Evolutionary conservation across 2,113 vertebrate genomes (phyloP), one percentile per base, ranked within the genome.

Genomic region (Elachura formosa): DNA sequence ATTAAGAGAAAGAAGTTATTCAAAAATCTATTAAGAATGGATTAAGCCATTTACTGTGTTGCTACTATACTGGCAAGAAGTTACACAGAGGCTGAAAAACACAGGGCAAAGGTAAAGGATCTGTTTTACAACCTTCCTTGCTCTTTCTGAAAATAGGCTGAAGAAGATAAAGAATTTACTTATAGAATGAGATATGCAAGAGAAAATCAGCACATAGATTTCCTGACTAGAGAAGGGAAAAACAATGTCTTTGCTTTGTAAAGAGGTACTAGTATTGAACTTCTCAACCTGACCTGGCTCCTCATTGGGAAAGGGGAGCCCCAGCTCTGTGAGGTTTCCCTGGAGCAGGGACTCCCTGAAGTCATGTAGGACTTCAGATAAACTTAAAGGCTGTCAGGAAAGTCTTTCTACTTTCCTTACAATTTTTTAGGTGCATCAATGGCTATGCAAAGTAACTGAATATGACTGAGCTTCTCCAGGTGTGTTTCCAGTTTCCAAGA

Each of bases 271-370:
- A 31, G 11, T 23, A 8, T 36, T 62, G 33, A 75, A 71, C 18
- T 63, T 69, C 40, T 33, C n/a, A 69, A 4, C 5, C 40, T 71
- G 40, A 84, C n/a, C n/a, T n/a, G n/a, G n/a, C n/a, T n/a, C n/a
- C n/a, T n/a, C n/a, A n/a, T 0, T 59, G 33, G 9, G 34, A n/a
- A 8, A 31, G n/a, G 75, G 15, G 17, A 48, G 2, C 7, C 7
- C 20, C 22, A 23, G 9, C 18, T 23, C n/a, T 34, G 20, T 36
- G 33, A 75, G 14, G 17, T 49, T 58, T 36, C 29, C 9, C 6
- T 4, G 2, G 9, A 62, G 33, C 12, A 4, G 25, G 3, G 13
- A 51, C 13, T 34, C 62, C 5, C 22, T 36, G 24, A 63, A n/a
- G 2, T 45, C 22, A 21, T 4, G 9, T 12, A 46, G 21, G 8